Evolutionary conservation across 2,113 vertebrate genomes (phyloP), one percentile per base, ranked within the genome.

Genomic region (Burhinus bistriatus): DNA sequence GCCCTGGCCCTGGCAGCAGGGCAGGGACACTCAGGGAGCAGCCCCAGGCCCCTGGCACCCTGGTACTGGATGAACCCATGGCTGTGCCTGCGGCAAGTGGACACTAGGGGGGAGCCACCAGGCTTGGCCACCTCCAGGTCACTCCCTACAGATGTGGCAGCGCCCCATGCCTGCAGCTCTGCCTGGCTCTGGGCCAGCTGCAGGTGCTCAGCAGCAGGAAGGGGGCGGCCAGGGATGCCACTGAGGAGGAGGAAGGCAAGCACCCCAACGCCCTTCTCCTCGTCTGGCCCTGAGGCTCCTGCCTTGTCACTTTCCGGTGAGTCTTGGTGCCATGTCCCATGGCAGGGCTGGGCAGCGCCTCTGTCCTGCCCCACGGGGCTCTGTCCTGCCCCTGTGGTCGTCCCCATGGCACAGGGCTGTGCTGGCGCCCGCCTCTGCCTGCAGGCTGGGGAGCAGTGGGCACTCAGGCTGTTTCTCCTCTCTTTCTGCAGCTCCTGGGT

Each of bases 201-300:
- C 59, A 44, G 13, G 49, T 66, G 17, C 40, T 47, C 9, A 55
- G 32, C 38, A 18, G 62, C 6, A 1, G 5, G 8, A 18, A 6
- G 8, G 14, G 11, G 11, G 13, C 7, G 4, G 32, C 23, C 2
- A 5, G 40, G 4, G 9, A 30, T 30, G 26, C 9, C 3, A 0
- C 22, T 1, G 6, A 30, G 18, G 10, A 47, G 34, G 23, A 59
- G 40, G 23, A 75, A n/a, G 73, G 42, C 4, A 3, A 29, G 25
- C 7, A 15, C 18, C 27, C 7, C 25, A 47, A 29, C 7, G 21
- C 73, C 13, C 55, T 82, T 14, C 2, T 32, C 27, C 21, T 69
- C 9, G 1, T 47, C 79, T 69, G 52, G 42, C 40, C 65, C 9
- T 58, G 5, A 1, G 5, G 52, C 34, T 82, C 6, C 9, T 69